Evolutionary conservation across 2,113 vertebrate genomes (phyloP).

Genomic region (Hyaena hyaena): DNA sequence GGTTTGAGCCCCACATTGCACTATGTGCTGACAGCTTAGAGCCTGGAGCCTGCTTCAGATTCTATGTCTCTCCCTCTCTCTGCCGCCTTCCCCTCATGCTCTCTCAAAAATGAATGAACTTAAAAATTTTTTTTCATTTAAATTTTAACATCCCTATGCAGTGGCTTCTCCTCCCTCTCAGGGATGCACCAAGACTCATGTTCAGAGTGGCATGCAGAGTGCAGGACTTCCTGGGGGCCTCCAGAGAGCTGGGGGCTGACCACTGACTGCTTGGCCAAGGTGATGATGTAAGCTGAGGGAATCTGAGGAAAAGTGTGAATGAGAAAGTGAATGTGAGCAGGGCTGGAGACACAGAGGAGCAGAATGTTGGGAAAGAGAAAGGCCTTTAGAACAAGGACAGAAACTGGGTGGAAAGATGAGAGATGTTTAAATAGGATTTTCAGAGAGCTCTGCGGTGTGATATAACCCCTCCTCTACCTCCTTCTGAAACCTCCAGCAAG

Average conservation of each 20-base stretch:
- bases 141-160: neutral
- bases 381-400: neutral
- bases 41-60: too few relatives aligned
- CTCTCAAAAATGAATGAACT: too few relatives aligned
- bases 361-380: neutral
- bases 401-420: neutral
- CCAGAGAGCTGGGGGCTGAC: accelerated
- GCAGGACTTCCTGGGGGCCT: neutral
- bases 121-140: too few relatives aligned
- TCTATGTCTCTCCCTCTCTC: too few relatives aligned
- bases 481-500: neutral
- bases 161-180: too few relatives aligned
- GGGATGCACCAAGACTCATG: neutral
- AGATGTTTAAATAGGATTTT: neutral
- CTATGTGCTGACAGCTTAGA: too few relatives aligned
- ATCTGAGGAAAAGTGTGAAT: neutral
- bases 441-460: neutral
- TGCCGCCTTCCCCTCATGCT: too few relatives aligned
- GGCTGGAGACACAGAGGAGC: neutral
- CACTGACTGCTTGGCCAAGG: too few relatives aligned
- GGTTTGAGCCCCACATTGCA: too few relatives aligned
- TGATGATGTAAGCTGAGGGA: neutral
- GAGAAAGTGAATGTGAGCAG: neutral
- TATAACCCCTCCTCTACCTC: neutral
- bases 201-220: neutral